Evolutionary conservation across 2,797 vertebrate genomes (phyloP).

Genomic region (Sebastes glaucus): DNA sequence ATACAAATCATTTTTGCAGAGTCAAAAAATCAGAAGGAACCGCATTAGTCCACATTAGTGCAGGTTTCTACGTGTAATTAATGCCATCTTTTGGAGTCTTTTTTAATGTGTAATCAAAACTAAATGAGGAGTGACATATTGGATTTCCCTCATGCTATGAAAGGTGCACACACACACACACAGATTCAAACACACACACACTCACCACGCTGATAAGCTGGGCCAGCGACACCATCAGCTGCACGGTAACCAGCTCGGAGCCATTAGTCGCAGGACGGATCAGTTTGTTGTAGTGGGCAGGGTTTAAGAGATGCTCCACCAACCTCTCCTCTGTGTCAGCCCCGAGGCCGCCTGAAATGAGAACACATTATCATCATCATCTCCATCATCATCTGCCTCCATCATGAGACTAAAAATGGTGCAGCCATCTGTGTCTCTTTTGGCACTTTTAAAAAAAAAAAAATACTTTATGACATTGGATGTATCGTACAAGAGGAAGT

Average conservation of each 20-base stretch:
- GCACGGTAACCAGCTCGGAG: conserved; percentile 93
- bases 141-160: neutral
- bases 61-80: neutral
- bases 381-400: conserved; percentile 29
- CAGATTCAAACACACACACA: neutral
- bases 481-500: conserved; percentile 17
- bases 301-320: conserved; percentile 93
- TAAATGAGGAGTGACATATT: neutral
- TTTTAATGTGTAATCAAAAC: neutral
- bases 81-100: neutral
- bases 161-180: neutral
- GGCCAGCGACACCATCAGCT: conserved; percentile 96
- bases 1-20: neutral
- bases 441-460: neutral
- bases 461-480: neutral
- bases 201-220: conserved; percentile 98
- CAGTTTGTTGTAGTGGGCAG: conserved; percentile 94
- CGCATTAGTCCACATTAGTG: neutral
- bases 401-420: conserved; percentile 1
- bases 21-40: neutral
- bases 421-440: conserved; percentile 28
- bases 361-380: conserved; percentile 41
- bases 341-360: conserved; percentile 82
- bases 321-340: conserved; percentile 95
- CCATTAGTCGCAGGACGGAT: conserved; percentile 95